These are phyloP conservation scores for Rhinoraja longicauda DNA, from an alignment of 2,797 vertebrate species.

Conservation along the genomic window DNA sequence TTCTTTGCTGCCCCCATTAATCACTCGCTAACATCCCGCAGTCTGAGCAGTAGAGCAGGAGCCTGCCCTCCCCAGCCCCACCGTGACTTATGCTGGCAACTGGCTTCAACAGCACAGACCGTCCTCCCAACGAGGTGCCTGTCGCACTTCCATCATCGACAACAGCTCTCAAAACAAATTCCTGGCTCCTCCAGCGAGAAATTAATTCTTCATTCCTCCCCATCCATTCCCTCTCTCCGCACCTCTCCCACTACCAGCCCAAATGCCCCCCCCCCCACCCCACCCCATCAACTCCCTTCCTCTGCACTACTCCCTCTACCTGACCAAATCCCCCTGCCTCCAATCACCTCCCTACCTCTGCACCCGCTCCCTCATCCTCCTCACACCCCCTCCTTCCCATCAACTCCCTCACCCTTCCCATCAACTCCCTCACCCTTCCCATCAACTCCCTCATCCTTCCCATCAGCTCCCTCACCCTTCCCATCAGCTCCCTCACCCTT, in stretches of 20 bases:
- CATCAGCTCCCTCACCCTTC: too few relatives aligned
- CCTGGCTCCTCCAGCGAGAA: background rate
- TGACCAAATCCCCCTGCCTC: background rate
- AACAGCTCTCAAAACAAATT: background rate
- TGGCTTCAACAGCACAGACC: background rate
- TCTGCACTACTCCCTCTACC: background rate
- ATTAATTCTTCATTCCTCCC: background rate
- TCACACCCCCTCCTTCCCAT: background rate
- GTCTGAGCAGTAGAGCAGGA: background rate
- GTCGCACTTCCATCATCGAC: background rate
- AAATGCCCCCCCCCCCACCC: background rate
- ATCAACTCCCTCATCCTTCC: too few relatives aligned
- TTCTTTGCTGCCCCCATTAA: background rate
- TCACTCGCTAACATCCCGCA: background rate
- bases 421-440: background rate
- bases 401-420: background rate
- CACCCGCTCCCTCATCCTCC: too few relatives aligned
- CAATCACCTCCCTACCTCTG: too few relatives aligned
- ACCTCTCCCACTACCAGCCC: background rate
- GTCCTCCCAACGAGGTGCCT: constrained; percentile 7
- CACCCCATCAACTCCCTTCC: background rate
- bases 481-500: too few relatives aligned
- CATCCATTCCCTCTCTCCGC: too few relatives aligned
- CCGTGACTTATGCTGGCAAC: too few relatives aligned
- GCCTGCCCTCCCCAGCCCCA: too few relatives aligned